Evolutionary conservation across 2,113 vertebrate species (phyloP).

Genomic region (Rhadina sibilatrix): DNA sequence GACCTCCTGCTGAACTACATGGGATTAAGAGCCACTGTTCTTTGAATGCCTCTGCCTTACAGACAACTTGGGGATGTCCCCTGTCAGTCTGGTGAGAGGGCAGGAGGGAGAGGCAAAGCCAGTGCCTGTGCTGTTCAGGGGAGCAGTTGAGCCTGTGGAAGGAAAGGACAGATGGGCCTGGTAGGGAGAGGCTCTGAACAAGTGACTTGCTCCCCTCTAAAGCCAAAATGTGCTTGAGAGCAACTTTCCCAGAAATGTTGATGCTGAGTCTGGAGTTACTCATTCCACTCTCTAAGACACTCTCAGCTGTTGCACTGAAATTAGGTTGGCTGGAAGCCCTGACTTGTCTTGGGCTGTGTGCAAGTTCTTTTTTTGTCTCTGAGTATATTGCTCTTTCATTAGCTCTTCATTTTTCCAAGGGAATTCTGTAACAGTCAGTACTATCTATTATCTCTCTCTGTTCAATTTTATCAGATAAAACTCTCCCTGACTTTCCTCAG

Average conservation of each 20-base stretch:
- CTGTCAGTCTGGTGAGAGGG: neutral
- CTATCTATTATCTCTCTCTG: neutral
- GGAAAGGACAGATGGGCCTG: neutral
- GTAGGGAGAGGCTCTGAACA: neutral
- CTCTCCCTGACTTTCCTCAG: neutral
- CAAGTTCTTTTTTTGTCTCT: slow-evolving; percentile 2
- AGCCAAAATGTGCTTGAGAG: neutral
- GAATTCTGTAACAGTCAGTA: neutral
- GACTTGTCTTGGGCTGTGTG: neutral
- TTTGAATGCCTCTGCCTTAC: neutral
- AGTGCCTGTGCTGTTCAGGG: neutral
- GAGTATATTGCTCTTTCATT: neutral
- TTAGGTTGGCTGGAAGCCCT: slow-evolving; percentile 1
- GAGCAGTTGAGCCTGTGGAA: neutral
- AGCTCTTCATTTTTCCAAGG: neutral
- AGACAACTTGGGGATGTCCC: neutral
- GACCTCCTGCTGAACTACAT: accelerated
- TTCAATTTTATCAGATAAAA: neutral
- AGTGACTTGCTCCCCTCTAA: neutral
- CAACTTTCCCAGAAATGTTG: neutral
- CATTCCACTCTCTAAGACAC: neutral
- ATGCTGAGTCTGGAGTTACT: neutral
- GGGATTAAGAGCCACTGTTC: neutral
- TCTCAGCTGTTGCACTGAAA: neutral
- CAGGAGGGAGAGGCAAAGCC: neutral